Percentiles rank a stretch among this genome's conserved stretches.
Evolutionary conservation across 2,113 vertebrate genomes (phyloP).

Genomic region (Noctilio leporinus): DNA sequence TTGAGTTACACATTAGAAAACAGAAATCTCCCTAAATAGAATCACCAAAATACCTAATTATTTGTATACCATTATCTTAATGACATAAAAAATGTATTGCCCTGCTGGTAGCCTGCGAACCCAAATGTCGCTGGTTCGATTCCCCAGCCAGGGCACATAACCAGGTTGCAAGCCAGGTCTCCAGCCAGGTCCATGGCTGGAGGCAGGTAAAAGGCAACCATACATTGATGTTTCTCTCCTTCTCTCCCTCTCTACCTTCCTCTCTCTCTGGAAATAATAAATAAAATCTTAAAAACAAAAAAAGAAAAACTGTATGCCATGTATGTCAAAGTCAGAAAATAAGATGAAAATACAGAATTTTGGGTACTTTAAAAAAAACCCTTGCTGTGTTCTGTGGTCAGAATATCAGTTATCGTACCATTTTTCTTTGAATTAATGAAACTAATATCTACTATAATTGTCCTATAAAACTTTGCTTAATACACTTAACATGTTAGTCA

Average conservation of each 20-base stretch:
- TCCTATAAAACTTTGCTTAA: neutral
- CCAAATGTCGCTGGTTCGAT: too few relatives aligned
- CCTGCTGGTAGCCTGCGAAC: too few relatives aligned
- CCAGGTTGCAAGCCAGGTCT: too few relatives aligned
- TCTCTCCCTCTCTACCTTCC: too few relatives aligned
- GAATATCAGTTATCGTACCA: neutral
- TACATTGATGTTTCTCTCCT: too few relatives aligned
- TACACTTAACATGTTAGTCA: neutral
- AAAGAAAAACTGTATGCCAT: neutral
- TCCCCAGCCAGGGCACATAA: too few relatives aligned
- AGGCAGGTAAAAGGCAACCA: too few relatives aligned
- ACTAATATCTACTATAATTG: neutral
- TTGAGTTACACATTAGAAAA: slow-evolving; percentile 18
- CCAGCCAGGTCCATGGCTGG: too few relatives aligned
- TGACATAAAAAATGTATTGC: neutral
- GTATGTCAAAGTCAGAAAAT: neutral
- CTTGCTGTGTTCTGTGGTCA: neutral
- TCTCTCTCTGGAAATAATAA: too few relatives aligned
- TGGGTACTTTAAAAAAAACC: neutral
- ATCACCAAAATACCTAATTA: neutral
- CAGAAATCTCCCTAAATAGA: neutral
- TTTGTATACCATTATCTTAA: neutral
- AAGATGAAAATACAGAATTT: neutral
- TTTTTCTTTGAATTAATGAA: slow-evolving; percentile 22
- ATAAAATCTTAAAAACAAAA: too few relatives aligned